Percentiles rank a stretch among this genome's conserved stretches.
Conservation (phyloP, 2,113 vertebrate genomes). For the Siniperca chuatsi region DNA sequence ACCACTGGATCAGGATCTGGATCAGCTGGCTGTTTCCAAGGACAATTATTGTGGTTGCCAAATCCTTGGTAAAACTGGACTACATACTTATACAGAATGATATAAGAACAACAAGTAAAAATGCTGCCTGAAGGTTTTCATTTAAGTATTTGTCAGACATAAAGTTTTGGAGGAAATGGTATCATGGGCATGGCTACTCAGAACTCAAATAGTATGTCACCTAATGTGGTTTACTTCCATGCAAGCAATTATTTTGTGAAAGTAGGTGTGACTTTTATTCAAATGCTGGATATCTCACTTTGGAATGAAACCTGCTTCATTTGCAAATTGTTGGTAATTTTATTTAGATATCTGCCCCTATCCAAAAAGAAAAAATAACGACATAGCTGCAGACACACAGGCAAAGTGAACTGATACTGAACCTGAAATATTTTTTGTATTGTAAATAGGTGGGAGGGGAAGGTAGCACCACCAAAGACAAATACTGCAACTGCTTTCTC, state of each 20-base stretch:
- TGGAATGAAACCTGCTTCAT: constrained; percentile 45
- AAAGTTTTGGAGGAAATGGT: background rate
- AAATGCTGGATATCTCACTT: constrained; percentile 48
- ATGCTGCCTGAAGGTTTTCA: background rate
- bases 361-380: background rate
- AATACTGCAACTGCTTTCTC: constrained; percentile 18
- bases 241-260: constrained; percentile 48
- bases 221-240: constrained; percentile 30
- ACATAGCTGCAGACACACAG: background rate
- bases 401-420: constrained; percentile 34
- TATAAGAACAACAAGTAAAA: background rate
- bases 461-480: constrained; percentile 1
- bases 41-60: constrained; percentile 13
- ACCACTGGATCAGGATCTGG: constrained; percentile 34
- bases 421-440: constrained; percentile 42
- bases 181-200: background rate
- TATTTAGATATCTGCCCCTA: constrained; percentile 40
- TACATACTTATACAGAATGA: background rate
- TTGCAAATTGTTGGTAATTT: constrained; percentile 40
- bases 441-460: constrained; percentile 30
- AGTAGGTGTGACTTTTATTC: constrained; percentile 28
- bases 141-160: background rate
- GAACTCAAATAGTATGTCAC: constrained; percentile 20
- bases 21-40: constrained; percentile 43
- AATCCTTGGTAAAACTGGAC: constrained; percentile 21